Base-by-base conservation (phyloP, 1,140 invertebrate species). In the Drosophila guanche region DNA sequence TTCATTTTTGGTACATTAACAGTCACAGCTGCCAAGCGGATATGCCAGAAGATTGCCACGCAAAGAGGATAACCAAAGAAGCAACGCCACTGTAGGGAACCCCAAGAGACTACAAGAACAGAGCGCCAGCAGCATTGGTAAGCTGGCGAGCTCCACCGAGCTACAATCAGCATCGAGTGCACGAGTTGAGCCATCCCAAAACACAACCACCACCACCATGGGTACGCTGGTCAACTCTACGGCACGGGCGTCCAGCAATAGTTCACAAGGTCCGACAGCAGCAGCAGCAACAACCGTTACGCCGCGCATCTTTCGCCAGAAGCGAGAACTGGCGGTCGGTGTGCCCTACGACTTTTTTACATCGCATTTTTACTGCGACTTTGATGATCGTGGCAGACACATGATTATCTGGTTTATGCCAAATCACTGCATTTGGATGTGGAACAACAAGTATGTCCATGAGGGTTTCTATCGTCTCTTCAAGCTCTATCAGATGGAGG, bases 351-450 rank as follows among this genome's bases (percentile, higher is more conserved):
- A 65, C 56, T 43, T 70, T 7, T 4, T 61, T 42, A 43, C 57
- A 0, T 1, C 22, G 5, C 65, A 77, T 23, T 14, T 55, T 46
- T 55, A 47, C 5, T 77, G 75, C n/a, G 65, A 77, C n/a, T 7
- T 74, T 3, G 58, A 73, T 58, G 4, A 25, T 0, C 29, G 14
- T 1, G 41, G 14, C 4, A 5, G 2, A 0, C 22, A 33, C 2
- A 6, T 0, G 7, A 20, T 10, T 40, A 27, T 71, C 1, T n/a
- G 46, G 0, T 10, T 8, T 1, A 14, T 68, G 22, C 70, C 70
- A 3, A 56, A 51, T 48, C 70, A 74, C 10, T 77, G 75, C 41
- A 56, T 57, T 14, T 77, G 70, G 46, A 2, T 59, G 0, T 48
- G 22, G 1, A 65, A 65, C 16, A 43, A 52, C 12, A 43, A 51